Evolutionary conservation across 1,140 invertebrate species (phyloP).

Genomic region (Bactericera cockerelli): DNA sequence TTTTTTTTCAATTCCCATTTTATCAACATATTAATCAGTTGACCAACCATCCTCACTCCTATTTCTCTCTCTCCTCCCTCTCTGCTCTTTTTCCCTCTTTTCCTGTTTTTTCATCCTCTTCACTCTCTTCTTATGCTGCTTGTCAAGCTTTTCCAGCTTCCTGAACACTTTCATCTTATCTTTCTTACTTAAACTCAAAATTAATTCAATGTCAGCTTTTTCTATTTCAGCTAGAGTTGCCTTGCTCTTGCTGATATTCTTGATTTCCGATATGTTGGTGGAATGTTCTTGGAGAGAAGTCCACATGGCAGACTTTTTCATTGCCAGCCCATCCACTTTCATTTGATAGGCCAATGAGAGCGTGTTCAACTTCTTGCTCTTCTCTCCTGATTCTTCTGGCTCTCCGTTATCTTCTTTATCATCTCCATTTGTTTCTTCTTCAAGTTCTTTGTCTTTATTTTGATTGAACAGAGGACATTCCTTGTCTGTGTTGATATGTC

Average conservation of each 20-base stretch:
- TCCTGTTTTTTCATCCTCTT: background rate
- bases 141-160: background rate
- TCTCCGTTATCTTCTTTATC: conserved; percentile 40
- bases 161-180: background rate
- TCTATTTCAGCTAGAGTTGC: background rate
- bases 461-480: conserved; percentile 88
- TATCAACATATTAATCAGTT: background rate
- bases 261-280: background rate
- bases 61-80: background rate
- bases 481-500: conserved; percentile 95
- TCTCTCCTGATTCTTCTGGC: conserved; percentile 39
- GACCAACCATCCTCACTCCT: background rate
- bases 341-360: conserved; percentile 72
- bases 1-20: no score
- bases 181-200: background rate
- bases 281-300: conserved; percentile 36
- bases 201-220: background rate
- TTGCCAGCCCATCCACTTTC: conserved; percentile 76
- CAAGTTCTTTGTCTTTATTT: conserved; percentile 44
- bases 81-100: background rate
- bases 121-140: background rate
- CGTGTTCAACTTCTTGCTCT: conserved; percentile 34
- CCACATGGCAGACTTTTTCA: conserved; percentile 58
- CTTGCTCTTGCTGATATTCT: background rate
- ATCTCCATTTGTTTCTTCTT: conserved; percentile 37